phyloP scores from a whole-genome alignment of 2,797 vertebrate genomes.

The Neosilurus mollespiculum region DNA sequence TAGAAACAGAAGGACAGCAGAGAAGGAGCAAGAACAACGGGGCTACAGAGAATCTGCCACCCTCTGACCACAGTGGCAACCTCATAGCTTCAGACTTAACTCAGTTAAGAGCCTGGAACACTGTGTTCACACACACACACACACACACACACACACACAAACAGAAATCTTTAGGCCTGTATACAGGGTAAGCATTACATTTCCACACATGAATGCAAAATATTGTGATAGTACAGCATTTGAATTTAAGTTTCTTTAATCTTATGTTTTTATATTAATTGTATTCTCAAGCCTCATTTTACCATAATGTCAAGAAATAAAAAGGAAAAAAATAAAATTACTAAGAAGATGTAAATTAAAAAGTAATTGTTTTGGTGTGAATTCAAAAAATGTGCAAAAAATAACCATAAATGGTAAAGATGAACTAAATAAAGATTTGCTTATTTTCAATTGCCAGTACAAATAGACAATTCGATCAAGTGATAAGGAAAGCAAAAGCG shows the following conservation, averaged over 20 bases:
- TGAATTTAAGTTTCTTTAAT: not conserved
- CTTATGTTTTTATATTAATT: too few relatives aligned
- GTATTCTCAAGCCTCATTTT: not conserved
- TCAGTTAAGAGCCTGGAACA: conserved; percentile 33
- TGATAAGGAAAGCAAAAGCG: not conserved
- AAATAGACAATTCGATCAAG: not conserved
- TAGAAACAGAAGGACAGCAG: conserved; percentile 16
- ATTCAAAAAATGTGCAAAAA: not conserved
- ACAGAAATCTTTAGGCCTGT: not conserved
- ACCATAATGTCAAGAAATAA: not conserved
- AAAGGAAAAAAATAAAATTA: not conserved
- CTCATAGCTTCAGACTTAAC: conserved; percentile 52
- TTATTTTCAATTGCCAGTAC: not conserved
- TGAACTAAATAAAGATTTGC: not conserved
- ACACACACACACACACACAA: conserved; percentile 21
- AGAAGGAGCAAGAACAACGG: conserved; percentile 43
- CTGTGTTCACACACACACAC: conserved; percentile 28
- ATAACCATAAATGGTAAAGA: not conserved
- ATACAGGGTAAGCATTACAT: not conserved
- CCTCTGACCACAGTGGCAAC: conserved; percentile 50
- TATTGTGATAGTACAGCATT: not conserved
- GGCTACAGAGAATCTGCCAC: conserved; percentile 51
- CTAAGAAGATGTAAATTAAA: not conserved
- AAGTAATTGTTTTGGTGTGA: not conserved
- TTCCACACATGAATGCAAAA: not conserved